These are phyloP conservation scores for Pipistrellus nathusii DNA, from an alignment of 2,797 vertebrate species.

Conservation along the genomic window DNA sequence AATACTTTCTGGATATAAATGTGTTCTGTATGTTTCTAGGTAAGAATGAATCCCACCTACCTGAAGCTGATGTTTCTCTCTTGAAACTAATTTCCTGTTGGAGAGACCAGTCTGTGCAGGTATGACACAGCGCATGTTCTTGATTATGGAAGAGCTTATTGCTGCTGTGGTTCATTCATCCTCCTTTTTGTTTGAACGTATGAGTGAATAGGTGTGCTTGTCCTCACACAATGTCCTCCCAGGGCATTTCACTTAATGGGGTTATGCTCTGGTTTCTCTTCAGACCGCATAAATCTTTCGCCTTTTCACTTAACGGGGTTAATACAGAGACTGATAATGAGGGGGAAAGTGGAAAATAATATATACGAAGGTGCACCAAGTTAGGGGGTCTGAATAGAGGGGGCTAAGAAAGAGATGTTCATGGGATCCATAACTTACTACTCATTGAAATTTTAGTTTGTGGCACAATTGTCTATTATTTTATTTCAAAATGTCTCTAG, in stretches of 20 bases:
- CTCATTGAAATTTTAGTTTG: background rate
- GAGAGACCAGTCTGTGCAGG: constrained; percentile 89
- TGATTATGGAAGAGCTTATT: background rate
- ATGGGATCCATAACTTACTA: background rate
- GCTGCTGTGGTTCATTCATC: background rate
- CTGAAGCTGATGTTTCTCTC: constrained; percentile 78
- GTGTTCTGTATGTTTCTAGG: constrained; percentile 78
- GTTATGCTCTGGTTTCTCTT: no score
- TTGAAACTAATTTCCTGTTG: constrained; percentile 87
- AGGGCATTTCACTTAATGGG: background rate
- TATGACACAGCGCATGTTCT: constrained; percentile 70
- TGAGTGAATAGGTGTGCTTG: background rate
- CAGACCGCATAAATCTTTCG: no score
- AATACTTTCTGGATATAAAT: constrained; percentile 7
- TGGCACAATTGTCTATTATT: background rate
- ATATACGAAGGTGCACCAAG: background rate
- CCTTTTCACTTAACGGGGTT: background rate
- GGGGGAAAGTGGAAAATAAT: background rate
- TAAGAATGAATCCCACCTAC: constrained; percentile 57
- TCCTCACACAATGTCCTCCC: background rate
- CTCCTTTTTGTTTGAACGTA: background rate
- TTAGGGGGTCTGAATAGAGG: background rate
- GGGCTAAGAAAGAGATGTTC: background rate
- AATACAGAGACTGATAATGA: background rate
- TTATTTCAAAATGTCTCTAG: background rate